These are phyloP conservation scores for Heliconius sara DNA, from an alignment of 2,888 invertebrate genomes.

Conservation along the genomic window DNA sequence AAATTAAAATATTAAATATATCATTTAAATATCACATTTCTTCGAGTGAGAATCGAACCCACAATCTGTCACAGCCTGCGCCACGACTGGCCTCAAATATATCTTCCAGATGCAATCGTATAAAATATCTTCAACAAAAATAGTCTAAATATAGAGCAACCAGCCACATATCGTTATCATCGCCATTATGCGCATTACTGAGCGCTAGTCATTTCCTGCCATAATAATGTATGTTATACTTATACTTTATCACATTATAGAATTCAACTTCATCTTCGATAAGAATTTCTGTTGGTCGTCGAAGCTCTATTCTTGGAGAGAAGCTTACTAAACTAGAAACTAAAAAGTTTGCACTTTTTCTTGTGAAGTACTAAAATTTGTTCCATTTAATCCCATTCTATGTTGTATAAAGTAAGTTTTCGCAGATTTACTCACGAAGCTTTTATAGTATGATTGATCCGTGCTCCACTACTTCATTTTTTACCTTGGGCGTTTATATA, in stretches of 20 bases:
- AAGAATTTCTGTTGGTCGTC: constrained; percentile 11
- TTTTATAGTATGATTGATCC: not conserved
- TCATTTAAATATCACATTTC: not conserved
- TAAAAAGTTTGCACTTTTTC: constrained; percentile 23
- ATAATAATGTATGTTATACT: not conserved
- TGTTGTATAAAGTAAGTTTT: constrained; percentile 9
- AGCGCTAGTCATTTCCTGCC: constrained; percentile 27
- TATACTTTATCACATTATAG: not conserved
- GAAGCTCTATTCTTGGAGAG: constrained; percentile 10
- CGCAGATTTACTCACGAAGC: constrained; percentile 11
- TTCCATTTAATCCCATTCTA: constrained; percentile 26
- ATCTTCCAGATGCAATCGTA: not conserved
- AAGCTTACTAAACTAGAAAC: constrained; percentile 26
- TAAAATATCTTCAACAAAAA: not conserved
- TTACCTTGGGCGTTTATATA: not conserved
- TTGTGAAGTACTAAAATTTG: constrained; percentile 25
- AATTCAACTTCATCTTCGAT: not conserved
- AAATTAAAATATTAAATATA: not conserved
- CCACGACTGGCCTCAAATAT: not conserved
- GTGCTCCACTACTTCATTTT: not conserved
- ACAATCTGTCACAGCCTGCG: no score
- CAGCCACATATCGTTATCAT: constrained; percentile 13
- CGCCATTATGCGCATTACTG: constrained; percentile 12
- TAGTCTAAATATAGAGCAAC: not conserved
- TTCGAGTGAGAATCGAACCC: not conserved